Percentiles rank a stretch among this genome's conserved stretches.
phyloP scores from a whole-genome alignment of 2,888 invertebrate species.

The Atethmia centrago region DNA sequence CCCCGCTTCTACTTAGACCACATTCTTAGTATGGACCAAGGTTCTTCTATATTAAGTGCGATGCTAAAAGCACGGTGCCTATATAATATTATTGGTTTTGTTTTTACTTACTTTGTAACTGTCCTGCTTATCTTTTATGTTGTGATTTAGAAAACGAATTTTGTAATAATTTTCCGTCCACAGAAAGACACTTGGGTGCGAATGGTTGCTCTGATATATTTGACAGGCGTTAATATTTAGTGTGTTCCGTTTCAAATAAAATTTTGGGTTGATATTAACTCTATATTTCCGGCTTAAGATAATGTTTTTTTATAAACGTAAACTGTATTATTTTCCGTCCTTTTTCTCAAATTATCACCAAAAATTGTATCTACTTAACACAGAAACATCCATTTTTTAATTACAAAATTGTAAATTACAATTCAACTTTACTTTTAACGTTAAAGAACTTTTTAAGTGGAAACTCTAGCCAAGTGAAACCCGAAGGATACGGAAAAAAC shows the following conservation, averaged over 20 bases:
- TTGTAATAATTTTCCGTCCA: slow-evolving; percentile 14
- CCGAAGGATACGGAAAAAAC: slow-evolving; percentile 43
- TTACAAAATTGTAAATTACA: slow-evolving; percentile 23
- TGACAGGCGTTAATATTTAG: slow-evolving; percentile 16
- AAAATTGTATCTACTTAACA: not conserved
- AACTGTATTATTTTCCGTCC: not conserved
- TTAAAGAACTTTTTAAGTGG: slow-evolving; percentile 43
- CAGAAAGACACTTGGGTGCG: slow-evolving; percentile 3
- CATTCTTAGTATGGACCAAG: slow-evolving; percentile 33
- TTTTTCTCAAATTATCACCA: slow-evolving; percentile 1
- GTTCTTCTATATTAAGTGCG: slow-evolving; percentile 51
- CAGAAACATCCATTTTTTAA: not conserved
- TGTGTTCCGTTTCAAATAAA: not conserved
- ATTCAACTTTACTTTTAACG: slow-evolving; percentile 37
- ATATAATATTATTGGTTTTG: slow-evolving; percentile 59
- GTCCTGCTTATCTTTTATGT: slow-evolving; percentile 39
- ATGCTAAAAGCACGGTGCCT: slow-evolving; percentile 46
- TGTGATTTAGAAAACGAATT: slow-evolving; percentile 27
- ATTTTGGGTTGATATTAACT: not conserved
- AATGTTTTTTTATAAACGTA: too few species aligned
- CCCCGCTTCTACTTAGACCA: slow-evolving; percentile 41
- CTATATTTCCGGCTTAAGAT: not conserved
- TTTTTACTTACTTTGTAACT: slow-evolving; percentile 49
- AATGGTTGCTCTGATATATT: slow-evolving; percentile 22
- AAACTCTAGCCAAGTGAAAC: slow-evolving; percentile 47